Evolutionary conservation across 2,113 vertebrate species (phyloP), one percentile per base, ranked within the genome.

Genomic region (Hydrochoerus hydrochaeris): DNA sequence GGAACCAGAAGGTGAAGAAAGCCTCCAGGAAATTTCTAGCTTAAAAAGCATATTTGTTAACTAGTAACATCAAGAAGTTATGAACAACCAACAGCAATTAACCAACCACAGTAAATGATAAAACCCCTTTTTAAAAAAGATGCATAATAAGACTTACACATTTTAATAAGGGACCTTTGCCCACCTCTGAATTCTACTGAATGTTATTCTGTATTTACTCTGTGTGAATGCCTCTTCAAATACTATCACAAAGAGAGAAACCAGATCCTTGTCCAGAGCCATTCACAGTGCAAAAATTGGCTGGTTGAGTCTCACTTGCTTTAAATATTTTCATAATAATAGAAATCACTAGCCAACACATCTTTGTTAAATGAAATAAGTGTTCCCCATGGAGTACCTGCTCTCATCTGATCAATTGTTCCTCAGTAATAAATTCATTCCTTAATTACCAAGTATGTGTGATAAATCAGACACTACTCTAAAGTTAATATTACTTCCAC

Each of bases 1-100:
- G 54, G 17, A 57, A 57, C 54, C 16, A 57, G 54, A 17, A 57
- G 16, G 54, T 57, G 5, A 57, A 19, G 16, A 57, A 57, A 57
- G 54, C 54, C 20, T 95, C 54, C 81, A 84, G 54, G 13, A 98
- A 97, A 71, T 17, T 65, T 41, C 83, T 97, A 32, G 24, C 49
- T 38, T 38, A 11, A 84, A 97, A 92, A 44, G 88, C 10, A 26
- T 41, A 73, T 32, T 60, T 95, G 35, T 65, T 46, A 0, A 26
- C 1, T 65, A 44, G 35, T 85, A 85, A 57, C 54, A 57, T 57
- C 16, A 12, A 22, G 13, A 30, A 41, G 7, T 32, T 82, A 83
- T 95, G 90, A 95, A n/a, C 49, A 32, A 46, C 9, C 13, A 28
- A 63, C 9, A 32, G 28, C 58, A 54, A 41, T 12, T 0, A 35